Evolutionary conservation across 2,888 invertebrate genomes (phyloP).

Genomic region (Labia minor): DNA sequence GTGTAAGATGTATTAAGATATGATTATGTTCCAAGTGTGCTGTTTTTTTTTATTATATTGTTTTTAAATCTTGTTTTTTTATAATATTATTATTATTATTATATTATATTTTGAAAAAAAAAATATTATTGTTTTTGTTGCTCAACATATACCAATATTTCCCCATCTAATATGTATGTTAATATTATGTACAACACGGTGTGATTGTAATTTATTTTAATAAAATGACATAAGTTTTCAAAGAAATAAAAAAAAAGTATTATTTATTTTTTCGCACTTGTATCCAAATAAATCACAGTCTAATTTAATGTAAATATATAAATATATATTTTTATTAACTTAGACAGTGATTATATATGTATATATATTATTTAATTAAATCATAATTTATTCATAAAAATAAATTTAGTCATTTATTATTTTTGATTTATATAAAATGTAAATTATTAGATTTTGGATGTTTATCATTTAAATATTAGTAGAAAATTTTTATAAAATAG

Average conservation of each 20-base stretch:
- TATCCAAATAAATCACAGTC: no score
- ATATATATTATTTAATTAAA: no score
- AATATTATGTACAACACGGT: constrained; percentile 21
- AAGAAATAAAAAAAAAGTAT: background rate
- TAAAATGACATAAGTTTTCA: constrained; percentile 25
- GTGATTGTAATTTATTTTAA: constrained; percentile 27
- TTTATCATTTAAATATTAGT: no score
- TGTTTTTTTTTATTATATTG: constrained; percentile 5
- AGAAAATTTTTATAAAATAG: no score
- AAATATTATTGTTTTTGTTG: constrained; percentile 13
- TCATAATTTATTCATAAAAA: no score
- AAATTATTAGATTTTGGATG: no score
- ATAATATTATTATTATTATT: background rate
- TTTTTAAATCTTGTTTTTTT: constrained; percentile 13
- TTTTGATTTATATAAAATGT: no score
- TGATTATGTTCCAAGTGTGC: constrained; percentile 5
- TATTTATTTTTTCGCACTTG: no score
- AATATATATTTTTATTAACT: no score
- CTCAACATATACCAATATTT: constrained; percentile 13
- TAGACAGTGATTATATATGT: no score
- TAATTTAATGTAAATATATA: no score
- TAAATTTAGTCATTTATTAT: no score
- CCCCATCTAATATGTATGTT: constrained; percentile 19
- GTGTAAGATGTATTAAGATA: constrained; percentile 13
- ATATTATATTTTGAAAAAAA: background rate